Conservation (phyloP, 2,113 vertebrate species). For the Vulpes ferrilata region DNA sequence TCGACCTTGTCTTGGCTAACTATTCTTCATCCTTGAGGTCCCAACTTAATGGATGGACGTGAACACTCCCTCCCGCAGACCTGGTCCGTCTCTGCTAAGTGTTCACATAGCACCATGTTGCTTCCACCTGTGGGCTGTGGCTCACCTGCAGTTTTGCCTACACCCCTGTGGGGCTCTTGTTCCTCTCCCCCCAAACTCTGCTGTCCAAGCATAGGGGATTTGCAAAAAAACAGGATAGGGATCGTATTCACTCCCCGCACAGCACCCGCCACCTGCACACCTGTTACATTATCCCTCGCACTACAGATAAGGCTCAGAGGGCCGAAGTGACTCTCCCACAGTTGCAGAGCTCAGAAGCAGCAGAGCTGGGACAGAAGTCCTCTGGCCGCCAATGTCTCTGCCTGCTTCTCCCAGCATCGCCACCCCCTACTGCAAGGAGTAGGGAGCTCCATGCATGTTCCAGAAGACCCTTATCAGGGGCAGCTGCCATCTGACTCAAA, state of each 20-base stretch:
- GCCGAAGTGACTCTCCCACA: background rate
- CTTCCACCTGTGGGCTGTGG: background rate
- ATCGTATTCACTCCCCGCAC: background rate
- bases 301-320: background rate
- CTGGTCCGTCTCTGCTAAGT: background rate
- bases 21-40: background rate
- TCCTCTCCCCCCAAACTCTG: background rate
- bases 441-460: background rate
- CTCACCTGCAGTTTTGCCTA: background rate
- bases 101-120: background rate
- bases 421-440: background rate
- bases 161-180: background rate
- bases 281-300: background rate
- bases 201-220: background rate
- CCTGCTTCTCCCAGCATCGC: background rate
- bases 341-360: background rate
- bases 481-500: background rate
- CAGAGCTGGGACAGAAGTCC: background rate
- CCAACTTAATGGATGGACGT: accelerated
- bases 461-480: background rate
- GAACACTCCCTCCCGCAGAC: background rate
- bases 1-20: background rate
- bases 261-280: background rate
- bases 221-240: background rate
- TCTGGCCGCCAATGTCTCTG: accelerated